Conservation (phyloP, 1,140 invertebrate species). For the Diorhabda sublineata region DNA sequence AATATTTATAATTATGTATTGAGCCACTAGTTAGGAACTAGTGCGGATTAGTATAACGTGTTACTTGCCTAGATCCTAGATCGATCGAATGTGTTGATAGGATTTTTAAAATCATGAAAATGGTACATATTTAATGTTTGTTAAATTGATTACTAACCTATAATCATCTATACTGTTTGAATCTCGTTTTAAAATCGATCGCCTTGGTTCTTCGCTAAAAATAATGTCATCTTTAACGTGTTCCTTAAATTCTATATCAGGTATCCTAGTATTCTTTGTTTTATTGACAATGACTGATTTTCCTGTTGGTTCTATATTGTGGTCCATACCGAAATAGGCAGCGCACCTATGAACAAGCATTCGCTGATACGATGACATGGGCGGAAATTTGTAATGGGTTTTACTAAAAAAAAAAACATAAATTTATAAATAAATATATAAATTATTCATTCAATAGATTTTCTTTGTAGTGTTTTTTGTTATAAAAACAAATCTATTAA, state of each 20-base stretch:
- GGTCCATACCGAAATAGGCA: slow-evolving; percentile 89
- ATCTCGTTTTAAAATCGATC: slow-evolving; percentile 80
- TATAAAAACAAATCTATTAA: too few species aligned
- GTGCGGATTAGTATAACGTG: too few species aligned
- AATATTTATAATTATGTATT: too few species aligned
- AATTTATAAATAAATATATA: not conserved
- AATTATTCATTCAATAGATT: not conserved
- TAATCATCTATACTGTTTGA: slow-evolving; percentile 74
- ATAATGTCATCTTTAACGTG: slow-evolving; percentile 58
- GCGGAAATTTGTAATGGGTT: slow-evolving; percentile 77
- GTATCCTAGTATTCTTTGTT: slow-evolving; percentile 72
- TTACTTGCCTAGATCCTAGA: too few species aligned
- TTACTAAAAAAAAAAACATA: slow-evolving; percentile 46
- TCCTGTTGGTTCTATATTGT: slow-evolving; percentile 85
- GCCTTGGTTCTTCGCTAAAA: slow-evolving; percentile 61
- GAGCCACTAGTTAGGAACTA: too few species aligned
- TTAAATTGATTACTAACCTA: slow-evolving; percentile 4
- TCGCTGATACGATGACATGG: slow-evolving; percentile 89
- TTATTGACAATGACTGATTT: slow-evolving; percentile 79
- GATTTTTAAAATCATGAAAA: too few species aligned
- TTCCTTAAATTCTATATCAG: slow-evolving; percentile 58
- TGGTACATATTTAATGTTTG: too few species aligned
- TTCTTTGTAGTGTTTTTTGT: too few species aligned
- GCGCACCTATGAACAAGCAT: slow-evolving; percentile 93
- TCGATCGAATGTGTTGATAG: too few species aligned